phyloP scores from a whole-genome alignment of 2,888 invertebrate genomes.

The Sepiola atlantica region DNA sequence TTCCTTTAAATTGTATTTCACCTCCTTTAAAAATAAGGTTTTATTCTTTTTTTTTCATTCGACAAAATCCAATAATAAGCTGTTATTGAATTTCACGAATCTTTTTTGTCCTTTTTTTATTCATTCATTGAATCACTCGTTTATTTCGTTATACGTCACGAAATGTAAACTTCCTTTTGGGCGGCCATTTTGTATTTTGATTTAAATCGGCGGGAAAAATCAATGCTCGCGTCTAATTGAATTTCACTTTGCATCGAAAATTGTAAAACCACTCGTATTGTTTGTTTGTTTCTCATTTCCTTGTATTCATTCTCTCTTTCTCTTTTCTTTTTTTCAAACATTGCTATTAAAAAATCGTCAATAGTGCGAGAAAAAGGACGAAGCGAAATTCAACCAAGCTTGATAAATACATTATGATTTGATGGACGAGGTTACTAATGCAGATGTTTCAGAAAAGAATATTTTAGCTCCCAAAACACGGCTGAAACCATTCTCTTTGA shows the following conservation, averaged over 20 bases:
- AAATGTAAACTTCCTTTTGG: not conserved
- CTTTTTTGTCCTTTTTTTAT: not conserved
- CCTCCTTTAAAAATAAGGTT: not conserved
- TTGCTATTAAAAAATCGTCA: conserved; percentile 1
- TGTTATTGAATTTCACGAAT: not conserved
- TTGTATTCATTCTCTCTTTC: not conserved
- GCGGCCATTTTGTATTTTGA: not conserved
- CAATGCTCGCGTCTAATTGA: not conserved
- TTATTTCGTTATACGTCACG: not conserved
- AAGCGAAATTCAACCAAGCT: not conserved
- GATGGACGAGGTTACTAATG: conserved; percentile 9
- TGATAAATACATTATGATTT: not conserved
- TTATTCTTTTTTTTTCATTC: not conserved
- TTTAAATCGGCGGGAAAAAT: not conserved
- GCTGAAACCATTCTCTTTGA: not conserved
- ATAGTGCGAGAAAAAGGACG: not conserved
- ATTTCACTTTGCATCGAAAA: not conserved
- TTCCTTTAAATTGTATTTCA: no score
- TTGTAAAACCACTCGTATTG: not conserved
- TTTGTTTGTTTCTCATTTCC: no score
- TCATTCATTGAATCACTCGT: not conserved
- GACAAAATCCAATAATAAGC: not conserved
- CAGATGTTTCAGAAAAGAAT: not conserved
- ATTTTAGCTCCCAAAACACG: not conserved
- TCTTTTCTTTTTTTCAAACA: not conserved